Evolutionary conservation across 1,140 invertebrate species (phyloP), one percentile per base, ranked within the genome.

Genomic region (Laupala kohalensis): DNA sequence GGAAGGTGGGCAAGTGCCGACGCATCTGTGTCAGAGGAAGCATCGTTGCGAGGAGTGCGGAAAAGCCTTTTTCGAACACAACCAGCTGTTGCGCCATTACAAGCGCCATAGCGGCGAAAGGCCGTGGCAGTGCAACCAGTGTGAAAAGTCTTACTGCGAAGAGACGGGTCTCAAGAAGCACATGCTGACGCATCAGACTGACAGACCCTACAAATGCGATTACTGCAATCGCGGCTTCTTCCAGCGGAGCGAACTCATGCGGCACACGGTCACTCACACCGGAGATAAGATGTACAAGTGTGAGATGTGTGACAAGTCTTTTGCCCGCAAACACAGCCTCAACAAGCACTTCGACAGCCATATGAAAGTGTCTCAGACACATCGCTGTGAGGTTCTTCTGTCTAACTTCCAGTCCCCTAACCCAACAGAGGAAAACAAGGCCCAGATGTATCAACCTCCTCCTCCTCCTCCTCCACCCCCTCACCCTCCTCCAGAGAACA

Each of bases 251-350:
- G 77, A 77, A 3, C 75, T 81, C 0, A 81, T 79, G 74, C 73
- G 77, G 62, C 80, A 81, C 70, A 70, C 69, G 27, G 84, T 81
- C 74, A 80, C 78, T 12, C 82, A 84, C 69, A 64, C 74, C 80
- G 84, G 83, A n/a, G 84, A 85, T 72, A 81, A 80, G 74, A 84
- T 84, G 5, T 86, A 84, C 72, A 69, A 78, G 13, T 86, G 85
- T 72, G 76, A 79, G 23, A 75, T 78, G 23, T 86, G 84, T 73
- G 77, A 77, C 2, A 84, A 84, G 64, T 83, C 83, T 73, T 88
- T 87, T 74, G 83, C 84, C 4, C 83, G 37, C 37, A 53, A 53
- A 83, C 29, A 80, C 81, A 15, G 80, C 80, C n/a, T 84, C 23
- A 83, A 82, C 37, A 80, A 80, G 64, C 82, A 84, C 71, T 53